Conservation (phyloP, 1,140 invertebrate genomes). For the Halesus radiatus region DNA sequence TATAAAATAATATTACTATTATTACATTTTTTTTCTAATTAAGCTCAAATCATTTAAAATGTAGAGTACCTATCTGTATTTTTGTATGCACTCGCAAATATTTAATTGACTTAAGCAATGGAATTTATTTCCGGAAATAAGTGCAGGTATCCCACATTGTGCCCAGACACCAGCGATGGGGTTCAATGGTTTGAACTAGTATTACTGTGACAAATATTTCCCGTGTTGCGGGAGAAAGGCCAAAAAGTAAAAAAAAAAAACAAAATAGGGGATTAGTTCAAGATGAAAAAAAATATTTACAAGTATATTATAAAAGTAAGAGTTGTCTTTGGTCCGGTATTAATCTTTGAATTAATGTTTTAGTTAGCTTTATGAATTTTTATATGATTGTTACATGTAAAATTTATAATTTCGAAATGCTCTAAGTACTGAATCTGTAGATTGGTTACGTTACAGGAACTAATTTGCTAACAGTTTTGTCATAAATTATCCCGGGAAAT, state of each 20-base stretch:
- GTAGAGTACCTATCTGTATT: constrained; percentile 30
- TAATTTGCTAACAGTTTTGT: too few species aligned
- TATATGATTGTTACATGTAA: neutral
- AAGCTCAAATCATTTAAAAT: constrained; percentile 24
- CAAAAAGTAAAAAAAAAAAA: constrained; percentile 20
- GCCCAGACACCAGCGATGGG: neutral
- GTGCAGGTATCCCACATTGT: constrained; percentile 11
- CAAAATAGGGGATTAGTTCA: constrained; percentile 26
- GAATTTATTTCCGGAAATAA: neutral
- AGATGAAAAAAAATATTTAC: constrained; percentile 41
- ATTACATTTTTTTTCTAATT: constrained; percentile 21
- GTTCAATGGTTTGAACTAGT: constrained; percentile 17
- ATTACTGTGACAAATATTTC: constrained; percentile 42
- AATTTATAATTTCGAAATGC: too few species aligned
- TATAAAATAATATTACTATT: neutral
- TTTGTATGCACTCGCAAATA: constrained; percentile 39
- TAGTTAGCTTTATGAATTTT: constrained; percentile 5
- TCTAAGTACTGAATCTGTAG: too few species aligned
- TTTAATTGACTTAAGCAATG: constrained; percentile 12
- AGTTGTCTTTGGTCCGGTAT: neutral
- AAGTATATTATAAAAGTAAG: constrained; percentile 14
- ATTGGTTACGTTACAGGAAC: too few species aligned
- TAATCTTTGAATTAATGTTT: constrained; percentile 12
- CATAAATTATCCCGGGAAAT: too few species aligned
- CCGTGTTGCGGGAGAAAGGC: constrained; percentile 22